phyloP scores from a whole-genome alignment of 2,113 vertebrate genomes.

The Labrus mixtus region DNA sequence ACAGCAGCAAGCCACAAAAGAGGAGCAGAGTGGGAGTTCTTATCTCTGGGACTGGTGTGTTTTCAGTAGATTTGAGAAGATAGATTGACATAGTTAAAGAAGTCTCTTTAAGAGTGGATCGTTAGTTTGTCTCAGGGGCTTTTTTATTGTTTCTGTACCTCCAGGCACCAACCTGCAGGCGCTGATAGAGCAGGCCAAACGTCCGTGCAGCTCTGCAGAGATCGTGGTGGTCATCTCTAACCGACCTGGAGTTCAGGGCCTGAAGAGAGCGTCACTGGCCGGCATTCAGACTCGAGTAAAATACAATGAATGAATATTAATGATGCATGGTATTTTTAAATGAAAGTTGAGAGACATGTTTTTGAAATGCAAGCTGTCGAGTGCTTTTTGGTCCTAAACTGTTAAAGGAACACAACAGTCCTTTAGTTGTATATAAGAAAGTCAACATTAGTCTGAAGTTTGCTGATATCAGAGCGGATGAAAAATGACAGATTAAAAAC shows the following conservation, averaged over 20 bases:
- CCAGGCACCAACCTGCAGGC: constrained; percentile 96
- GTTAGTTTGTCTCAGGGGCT: background rate
- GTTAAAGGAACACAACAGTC: too few species aligned
- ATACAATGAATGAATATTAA: background rate
- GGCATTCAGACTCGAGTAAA: constrained; percentile 92
- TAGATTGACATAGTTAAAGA: too few species aligned
- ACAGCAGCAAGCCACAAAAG: constrained; percentile 47
- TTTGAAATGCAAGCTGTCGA: too few species aligned
- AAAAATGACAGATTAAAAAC: too few species aligned
- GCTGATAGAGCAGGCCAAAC: constrained; percentile 89
- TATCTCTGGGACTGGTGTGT: constrained; percentile 94
- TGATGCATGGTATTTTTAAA: too few species aligned
- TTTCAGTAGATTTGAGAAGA: too few species aligned
- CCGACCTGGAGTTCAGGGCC: constrained; percentile 88
- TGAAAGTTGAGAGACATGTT: too few species aligned
- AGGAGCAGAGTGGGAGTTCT: constrained; percentile 90
- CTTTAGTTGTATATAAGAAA: too few species aligned
- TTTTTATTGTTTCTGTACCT: constrained; percentile 35
- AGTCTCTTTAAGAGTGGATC: too few species aligned
- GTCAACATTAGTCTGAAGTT: too few species aligned
- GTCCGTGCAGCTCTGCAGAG: constrained; percentile 86
- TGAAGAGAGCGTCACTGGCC: constrained; percentile 90
- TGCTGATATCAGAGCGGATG: too few species aligned
- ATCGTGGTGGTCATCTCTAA: constrained; percentile 96
- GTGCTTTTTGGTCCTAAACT: too few species aligned